These are phyloP conservation scores for Crypturellus tataupa DNA, from an alignment of 2,797 vertebrate species.

Conservation along the genomic window DNA sequence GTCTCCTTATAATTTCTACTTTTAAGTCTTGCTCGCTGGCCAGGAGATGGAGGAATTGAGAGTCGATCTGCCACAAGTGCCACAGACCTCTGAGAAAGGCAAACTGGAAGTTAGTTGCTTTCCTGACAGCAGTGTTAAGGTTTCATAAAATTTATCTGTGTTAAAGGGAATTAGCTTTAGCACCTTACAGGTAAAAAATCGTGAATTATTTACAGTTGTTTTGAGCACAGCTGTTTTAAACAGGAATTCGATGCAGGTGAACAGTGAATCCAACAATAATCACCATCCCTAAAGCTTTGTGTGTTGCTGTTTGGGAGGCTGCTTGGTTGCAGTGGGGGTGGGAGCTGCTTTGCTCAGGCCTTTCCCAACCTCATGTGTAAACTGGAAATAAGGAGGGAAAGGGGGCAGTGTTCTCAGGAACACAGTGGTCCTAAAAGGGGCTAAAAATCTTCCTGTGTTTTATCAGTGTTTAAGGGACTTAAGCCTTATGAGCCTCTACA, in stretches of 20 bases:
- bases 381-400: too few species aligned
- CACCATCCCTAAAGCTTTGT: not conserved
- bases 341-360: not conserved
- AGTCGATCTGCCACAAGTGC: not conserved
- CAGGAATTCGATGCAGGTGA: rapidly evolving
- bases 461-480: not conserved
- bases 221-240: not conserved
- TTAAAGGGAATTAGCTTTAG: not conserved
- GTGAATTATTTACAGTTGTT: not conserved
- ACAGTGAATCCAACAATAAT: not conserved
- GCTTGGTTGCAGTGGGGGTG: rapidly evolving
- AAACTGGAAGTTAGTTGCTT: not conserved
- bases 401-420: too few species aligned
- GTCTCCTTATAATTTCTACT: not conserved
- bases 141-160: not conserved
- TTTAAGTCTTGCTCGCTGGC: not conserved
- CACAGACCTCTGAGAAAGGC: not conserved
- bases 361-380: too few species aligned
- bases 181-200: rapidly evolving
- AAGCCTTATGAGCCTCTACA: not conserved
- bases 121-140: not conserved
- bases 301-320: not conserved
- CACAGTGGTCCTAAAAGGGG: not conserved
- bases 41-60: not conserved
- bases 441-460: not conserved